A percentile compares a stretch with the other conserved stretches of the same genome.
Evolutionary conservation across 2,113 vertebrate genomes (phyloP).

Genomic region (Python bivittatus): DNA sequence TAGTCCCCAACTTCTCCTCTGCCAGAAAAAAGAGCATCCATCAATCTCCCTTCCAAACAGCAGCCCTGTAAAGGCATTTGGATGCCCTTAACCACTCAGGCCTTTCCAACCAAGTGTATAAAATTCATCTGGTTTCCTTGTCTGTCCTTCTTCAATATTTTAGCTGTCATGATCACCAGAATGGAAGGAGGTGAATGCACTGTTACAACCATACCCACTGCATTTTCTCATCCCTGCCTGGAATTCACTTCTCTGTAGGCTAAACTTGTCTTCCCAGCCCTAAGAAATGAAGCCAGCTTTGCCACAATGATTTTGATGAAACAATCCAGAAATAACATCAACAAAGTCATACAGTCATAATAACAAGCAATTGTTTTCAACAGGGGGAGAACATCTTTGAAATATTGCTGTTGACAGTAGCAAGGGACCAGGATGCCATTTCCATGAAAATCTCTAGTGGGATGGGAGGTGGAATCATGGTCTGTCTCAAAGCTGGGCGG

Average conservation of each 20-base stretch:
- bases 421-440: background rate
- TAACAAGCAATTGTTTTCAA: conserved; percentile 31
- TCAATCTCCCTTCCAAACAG: background rate
- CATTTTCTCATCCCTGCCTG: background rate
- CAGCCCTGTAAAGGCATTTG: background rate
- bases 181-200: background rate
- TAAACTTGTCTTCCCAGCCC: background rate
- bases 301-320: conserved; percentile 2
- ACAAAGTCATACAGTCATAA: conserved; percentile 4
- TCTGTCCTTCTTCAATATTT: background rate
- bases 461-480: conserved; percentile 16
- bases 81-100: too few relatives aligned
- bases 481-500: background rate
- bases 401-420: conserved; percentile 21
- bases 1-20: background rate
- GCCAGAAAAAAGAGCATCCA: background rate
- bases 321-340: conserved; percentile 9
- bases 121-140: background rate
- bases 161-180: background rate
- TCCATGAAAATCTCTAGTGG: conserved; percentile 37
- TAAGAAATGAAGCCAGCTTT: conserved; percentile 13
- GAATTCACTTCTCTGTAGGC: background rate
- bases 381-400: conserved; percentile 24
- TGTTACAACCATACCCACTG: background rate
- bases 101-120: background rate